phyloP scores from a whole-genome alignment of 2,113 vertebrate genomes.

The Coryphaenoides rupestris region DNA sequence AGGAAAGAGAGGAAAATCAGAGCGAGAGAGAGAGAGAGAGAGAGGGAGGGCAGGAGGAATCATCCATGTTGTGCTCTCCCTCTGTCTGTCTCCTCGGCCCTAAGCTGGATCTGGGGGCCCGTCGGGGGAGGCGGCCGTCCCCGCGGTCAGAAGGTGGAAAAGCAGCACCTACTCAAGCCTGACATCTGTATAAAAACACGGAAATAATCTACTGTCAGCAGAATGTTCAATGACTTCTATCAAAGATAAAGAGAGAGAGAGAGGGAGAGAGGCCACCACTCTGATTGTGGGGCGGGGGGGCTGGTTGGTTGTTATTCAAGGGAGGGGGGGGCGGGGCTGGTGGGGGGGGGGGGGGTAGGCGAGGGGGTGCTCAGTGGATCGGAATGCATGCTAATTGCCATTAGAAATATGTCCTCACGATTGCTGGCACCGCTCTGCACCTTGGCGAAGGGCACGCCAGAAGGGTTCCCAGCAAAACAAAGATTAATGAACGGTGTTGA shows the following conservation, averaged over 20 bases:
- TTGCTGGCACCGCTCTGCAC: slow-evolving; percentile 69
- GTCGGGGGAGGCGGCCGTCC: slow-evolving; percentile 35
- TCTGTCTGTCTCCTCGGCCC: slow-evolving; percentile 20
- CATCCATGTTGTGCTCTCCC: slow-evolving; percentile 28
- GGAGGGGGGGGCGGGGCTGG: slow-evolving; percentile 71
- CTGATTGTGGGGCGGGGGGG: no score
- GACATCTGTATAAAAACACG: slow-evolving; percentile 82
- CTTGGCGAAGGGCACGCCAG: slow-evolving; percentile 69
- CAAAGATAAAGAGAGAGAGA: slow-evolving; percentile 10
- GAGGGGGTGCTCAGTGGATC: slow-evolving; percentile 86
- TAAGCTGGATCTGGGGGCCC: slow-evolving; percentile 45
- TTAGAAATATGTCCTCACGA: slow-evolving; percentile 75
- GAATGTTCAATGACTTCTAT: slow-evolving; percentile 80
- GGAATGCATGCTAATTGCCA: slow-evolving; percentile 97
- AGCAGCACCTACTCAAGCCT: slow-evolving; percentile 77
- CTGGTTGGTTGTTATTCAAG: no score
- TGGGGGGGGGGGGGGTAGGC: slow-evolving; percentile 73
- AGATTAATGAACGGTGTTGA: slow-evolving; percentile 75
- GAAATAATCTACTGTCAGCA: slow-evolving; percentile 89
- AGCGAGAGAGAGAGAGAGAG: background rate
- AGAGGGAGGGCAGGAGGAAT: slow-evolving; percentile 11
- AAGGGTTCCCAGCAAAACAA: slow-evolving; percentile 61
- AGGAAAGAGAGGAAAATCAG: background rate
- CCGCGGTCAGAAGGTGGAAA: slow-evolving; percentile 63
- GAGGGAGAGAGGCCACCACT: no score